Evolutionary conservation across 2,113 vertebrate species (phyloP), one percentile per base, ranked within the genome.

Genomic region (Channa maculata): DNA sequence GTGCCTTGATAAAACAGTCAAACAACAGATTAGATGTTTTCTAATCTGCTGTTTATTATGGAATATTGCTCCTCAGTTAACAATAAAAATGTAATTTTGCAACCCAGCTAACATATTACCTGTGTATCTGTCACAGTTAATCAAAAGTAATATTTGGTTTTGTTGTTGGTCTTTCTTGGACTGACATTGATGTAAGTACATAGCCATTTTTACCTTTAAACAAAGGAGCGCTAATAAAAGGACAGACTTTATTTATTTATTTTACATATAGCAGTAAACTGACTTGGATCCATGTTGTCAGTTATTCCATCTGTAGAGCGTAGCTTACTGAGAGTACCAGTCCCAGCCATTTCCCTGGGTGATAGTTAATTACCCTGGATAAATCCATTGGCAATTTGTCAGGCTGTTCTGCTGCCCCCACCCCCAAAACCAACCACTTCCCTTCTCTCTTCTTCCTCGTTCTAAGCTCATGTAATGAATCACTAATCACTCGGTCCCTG

Each of bases 401-500:
- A 89, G 87, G 65, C 84, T 76, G 75, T 78, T 75, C 75, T 79
- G 51, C 74, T 82, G 66, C 79, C 83, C 83, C 76, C 79, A 58
- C 60, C 1, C 60, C 1, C n/a, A 81, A 82, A 76, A 54, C 55
- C 53, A 69, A 51, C 75, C 78, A 67, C 74, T 75, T 85, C 64
- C 82, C 79, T 81, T 49, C 71, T 65, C 78, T 81, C 73, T 77
- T 84, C 65, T 80, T 81, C 80, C 75, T 78, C 59, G 4, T 85
- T 89, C 79, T 92, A 94, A 94, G 92, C 92, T 90, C 73, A 82
- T 93, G 92, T 94, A 94, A 94, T 94, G 92, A 94, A 92, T 92
- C 83, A 81, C 88, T 92, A 92, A 93, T 94, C 90, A 93, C 87
- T 73, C 48, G 6, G 87, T 90, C 87, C 84, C 89, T 87, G 87